Evolutionary conservation across 2,797 vertebrate genomes (phyloP), one percentile per base, ranked within the genome.

Genomic region (Avahi laniger): DNA sequence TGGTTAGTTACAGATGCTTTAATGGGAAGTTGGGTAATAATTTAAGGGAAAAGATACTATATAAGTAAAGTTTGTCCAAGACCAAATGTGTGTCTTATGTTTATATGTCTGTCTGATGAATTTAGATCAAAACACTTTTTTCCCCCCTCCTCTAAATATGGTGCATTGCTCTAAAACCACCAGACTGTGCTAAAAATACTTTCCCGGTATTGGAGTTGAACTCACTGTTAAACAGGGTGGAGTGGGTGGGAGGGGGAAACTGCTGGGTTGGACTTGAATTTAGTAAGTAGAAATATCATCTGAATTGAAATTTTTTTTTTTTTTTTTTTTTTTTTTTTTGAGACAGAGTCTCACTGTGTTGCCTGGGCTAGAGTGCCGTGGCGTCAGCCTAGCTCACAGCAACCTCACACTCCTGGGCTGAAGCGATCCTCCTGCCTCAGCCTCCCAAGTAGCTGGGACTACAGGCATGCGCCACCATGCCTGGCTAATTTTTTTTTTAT

Each of bases 261-360:
- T 78, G 12, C 54, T 80, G 5, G 67, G 5, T 82, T 83, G 46
- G 65, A 94, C 89, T 59, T 41, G 18, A 59, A 22, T 82, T 33
- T 61, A 93, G 35, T 78, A 26, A 81, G n/a, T 94, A 61, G 75
- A 81, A 84, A 28, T 88, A 52, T 7, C 33, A 52, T 46, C 41
- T 90, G 52, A 89, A 80, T 59, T 92, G 70, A 69, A 82, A 94
- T 94, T 38, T 65, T 96, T 41, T 41, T 41, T 41, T 5, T 41
- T 41, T 41, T 41, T n/a, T 7, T 43, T 5, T 43, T 43, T 43
- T 43, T 43, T 41, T 43, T 43, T 43, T 43, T 43, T 43, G 41
- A 43, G 41, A 43, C 5, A 43, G 41, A 43, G 41, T 43, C 41
- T 43, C 41, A 43, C 41, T 43, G 5, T 43, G 41, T 43, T 43